Percentiles rank a stretch among this genome's conserved stretches.
These are phyloP conservation scores for Drosophila ogumai DNA, from an alignment of 1,140 invertebrate species.

Conservation along the genomic window DNA sequence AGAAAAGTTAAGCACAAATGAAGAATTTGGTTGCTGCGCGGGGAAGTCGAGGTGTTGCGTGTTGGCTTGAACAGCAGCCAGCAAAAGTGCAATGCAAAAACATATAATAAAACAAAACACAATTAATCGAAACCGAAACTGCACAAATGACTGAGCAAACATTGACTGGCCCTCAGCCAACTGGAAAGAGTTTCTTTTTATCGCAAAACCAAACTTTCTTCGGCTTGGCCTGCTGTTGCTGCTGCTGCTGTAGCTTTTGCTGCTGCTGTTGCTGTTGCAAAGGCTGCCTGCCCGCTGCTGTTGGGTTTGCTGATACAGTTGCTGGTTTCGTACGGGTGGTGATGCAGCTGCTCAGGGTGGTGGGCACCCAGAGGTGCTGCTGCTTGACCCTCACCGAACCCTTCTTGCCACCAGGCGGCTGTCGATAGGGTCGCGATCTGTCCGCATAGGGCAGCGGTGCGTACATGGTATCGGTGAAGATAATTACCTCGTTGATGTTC, in stretches of 20 bases:
- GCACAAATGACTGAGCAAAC: constrained; percentile 65
- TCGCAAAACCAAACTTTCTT: constrained; percentile 85
- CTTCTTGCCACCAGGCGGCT: constrained; percentile 28
- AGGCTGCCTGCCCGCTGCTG: constrained; percentile 34
- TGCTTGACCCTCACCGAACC: constrained; percentile 26
- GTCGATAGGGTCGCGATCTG: constrained; percentile 66
- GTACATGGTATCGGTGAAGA: constrained; percentile 83
- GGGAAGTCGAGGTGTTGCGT: constrained; percentile 17
- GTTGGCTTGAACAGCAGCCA: constrained; percentile 47
- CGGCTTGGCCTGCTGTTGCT: constrained; percentile 49
- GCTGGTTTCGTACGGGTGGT: constrained; percentile 35
- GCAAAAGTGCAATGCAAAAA: constrained; percentile 40
- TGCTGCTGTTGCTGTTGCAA: constrained; percentile 42
- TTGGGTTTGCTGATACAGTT: constrained; percentile 23
- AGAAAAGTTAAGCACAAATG: constrained; percentile 50
- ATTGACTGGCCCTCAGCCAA: constrained; percentile 66
- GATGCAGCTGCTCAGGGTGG: constrained; percentile 47
- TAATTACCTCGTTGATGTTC: constrained; percentile 85
- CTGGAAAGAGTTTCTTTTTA: constrained; percentile 84
- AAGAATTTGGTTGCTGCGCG: constrained; percentile 7
- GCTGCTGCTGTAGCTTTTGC: constrained; percentile 28
- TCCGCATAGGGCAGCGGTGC: constrained; percentile 74
- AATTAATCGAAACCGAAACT: constrained; percentile 51
- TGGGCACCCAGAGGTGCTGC: constrained; percentile 37
- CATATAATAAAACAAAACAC: constrained; percentile 34